Percentiles rank a stretch among this genome's conserved stretches.
Conservation (phyloP, 1,140 invertebrate genomes). For the Nasonia giraulti region DNA sequence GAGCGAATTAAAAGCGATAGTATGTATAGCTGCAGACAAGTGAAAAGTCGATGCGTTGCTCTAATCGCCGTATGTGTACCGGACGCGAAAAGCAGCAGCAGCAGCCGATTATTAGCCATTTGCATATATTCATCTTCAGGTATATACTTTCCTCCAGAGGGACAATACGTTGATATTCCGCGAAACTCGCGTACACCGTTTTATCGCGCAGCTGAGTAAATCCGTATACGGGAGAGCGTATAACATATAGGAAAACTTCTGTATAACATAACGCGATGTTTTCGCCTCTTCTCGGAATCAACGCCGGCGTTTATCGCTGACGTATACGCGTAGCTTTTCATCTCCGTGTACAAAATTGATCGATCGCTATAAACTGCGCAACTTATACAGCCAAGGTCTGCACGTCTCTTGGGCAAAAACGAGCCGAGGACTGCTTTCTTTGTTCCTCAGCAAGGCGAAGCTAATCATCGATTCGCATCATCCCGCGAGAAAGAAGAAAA, state of each 20-base stretch:
- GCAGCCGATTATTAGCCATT: slow-evolving; percentile 13
- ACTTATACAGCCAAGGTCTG: neutral
- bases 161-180: neutral
- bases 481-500: neutral
- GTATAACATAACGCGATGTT: neutral
- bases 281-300: too few species aligned
- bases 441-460: neutral
- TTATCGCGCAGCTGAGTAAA: too few species aligned
- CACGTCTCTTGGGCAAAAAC: neutral
- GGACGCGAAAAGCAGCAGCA: too few species aligned
- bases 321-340: too few species aligned
- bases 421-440: neutral
- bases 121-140: slow-evolving; percentile 20
- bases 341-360: too few species aligned
- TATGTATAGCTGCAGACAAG: neutral
- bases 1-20: neutral
- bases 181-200: neutral
- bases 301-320: too few species aligned
- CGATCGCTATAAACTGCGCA: too few species aligned
- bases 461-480: slow-evolving; percentile 24
- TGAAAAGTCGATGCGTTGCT: slow-evolving; percentile 30
- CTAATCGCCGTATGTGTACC: neutral
- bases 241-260: neutral
- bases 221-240: too few species aligned
- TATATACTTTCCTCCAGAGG: neutral